phyloP scores from a whole-genome alignment of 35 echinoderm and acorn worm species.

The Ptychodera flava region DNA sequence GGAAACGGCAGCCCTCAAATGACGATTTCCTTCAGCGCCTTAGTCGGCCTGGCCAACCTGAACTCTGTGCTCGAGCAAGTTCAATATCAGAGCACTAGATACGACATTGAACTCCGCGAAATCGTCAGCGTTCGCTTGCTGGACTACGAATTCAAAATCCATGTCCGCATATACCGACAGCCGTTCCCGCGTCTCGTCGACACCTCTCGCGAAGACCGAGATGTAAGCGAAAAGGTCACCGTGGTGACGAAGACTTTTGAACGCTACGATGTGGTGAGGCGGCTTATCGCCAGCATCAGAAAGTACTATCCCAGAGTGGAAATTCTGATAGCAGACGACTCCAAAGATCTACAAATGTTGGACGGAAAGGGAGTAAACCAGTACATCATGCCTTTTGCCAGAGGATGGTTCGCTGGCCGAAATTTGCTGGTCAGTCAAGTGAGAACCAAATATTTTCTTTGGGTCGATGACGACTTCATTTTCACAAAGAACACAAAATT shows the following conservation, averaged over 20 bases:
- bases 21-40: not conserved
- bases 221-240: not conserved
- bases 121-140: not conserved
- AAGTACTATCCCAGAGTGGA: not conserved
- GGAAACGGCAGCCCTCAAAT: not conserved
- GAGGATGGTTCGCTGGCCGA: not conserved
- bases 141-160: not conserved
- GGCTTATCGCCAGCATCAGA: not conserved
- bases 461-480: not conserved
- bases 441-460: not conserved
- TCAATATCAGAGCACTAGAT: not conserved
- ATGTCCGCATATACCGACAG: not conserved
- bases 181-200: not conserved
- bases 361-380: not conserved
- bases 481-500: not conserved
- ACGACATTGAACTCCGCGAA: not conserved
- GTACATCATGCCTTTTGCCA: not conserved
- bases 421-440: not conserved
- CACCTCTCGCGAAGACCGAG: not conserved
- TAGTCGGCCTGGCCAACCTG: not conserved
- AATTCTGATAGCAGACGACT: not conserved
- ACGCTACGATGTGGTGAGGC: not conserved
- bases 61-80: not conserved
- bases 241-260: not conserved
- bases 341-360: not conserved